Evolutionary conservation across 2,113 vertebrate genomes (phyloP).

Genomic region (Anhinga anhinga): DNA sequence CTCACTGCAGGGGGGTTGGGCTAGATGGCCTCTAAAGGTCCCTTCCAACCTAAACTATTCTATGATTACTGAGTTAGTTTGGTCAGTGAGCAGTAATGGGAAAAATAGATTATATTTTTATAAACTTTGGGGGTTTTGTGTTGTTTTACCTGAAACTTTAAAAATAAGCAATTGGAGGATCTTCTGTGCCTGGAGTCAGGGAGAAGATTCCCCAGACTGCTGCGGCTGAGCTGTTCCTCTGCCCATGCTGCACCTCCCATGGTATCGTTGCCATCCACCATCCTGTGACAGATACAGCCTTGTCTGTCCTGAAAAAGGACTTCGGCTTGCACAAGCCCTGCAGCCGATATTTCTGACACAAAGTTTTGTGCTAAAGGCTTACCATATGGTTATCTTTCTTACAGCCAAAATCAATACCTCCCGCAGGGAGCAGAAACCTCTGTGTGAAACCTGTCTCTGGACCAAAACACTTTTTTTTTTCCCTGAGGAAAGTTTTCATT

Average conservation of each 20-base stretch:
- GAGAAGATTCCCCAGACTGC: not conserved
- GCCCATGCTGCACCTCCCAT: not conserved
- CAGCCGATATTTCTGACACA: accelerated
- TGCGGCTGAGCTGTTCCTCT: not conserved
- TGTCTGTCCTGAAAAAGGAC: accelerated
- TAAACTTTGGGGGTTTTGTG: not conserved
- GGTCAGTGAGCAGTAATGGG: not conserved
- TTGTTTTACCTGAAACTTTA: not conserved
- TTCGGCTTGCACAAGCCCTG: not conserved
- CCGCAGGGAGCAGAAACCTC: not conserved
- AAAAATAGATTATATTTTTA: not conserved
- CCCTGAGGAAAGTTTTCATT: not conserved
- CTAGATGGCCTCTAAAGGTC: no score
- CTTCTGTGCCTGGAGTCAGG: not conserved
- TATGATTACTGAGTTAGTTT: not conserved
- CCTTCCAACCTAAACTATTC: no score
- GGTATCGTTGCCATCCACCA: not conserved
- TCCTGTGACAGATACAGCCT: not conserved
- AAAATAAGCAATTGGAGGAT: not conserved
- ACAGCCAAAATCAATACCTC: not conserved
- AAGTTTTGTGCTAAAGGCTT: not conserved
- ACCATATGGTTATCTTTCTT: not conserved
- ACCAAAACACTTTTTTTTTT: not conserved
- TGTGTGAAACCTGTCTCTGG: not conserved
- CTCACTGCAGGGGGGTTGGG: no score